phyloP scores from a whole-genome alignment of 2,888 invertebrate species.

The Cataglyphis altisquamis region DNA sequence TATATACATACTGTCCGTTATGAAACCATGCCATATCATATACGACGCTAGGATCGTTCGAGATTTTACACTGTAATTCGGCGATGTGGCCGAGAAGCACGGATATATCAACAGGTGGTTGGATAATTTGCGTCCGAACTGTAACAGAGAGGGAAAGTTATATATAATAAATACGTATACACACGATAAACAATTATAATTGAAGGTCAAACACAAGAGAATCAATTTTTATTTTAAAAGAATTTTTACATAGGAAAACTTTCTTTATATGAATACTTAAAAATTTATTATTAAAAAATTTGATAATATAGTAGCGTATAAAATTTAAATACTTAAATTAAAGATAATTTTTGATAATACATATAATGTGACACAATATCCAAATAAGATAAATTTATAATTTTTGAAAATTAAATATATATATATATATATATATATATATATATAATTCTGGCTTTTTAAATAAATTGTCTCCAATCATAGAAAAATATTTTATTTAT shows the following conservation, averaged over 20 bases:
- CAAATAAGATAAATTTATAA: background rate
- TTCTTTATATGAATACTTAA: background rate
- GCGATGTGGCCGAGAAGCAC: constrained; percentile 97
- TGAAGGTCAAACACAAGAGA: background rate
- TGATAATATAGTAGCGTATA: background rate
- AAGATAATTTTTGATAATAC: background rate
- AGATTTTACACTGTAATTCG: constrained; percentile 97
- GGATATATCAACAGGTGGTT: constrained; percentile 96
- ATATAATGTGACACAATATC: background rate
- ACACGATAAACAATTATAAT: background rate
- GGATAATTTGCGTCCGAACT: constrained; percentile 97
- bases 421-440: no score
- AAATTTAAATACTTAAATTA: background rate
- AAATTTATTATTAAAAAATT: background rate
- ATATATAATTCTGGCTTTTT: background rate
- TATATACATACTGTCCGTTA: constrained; percentile 91
- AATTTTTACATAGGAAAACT: background rate
- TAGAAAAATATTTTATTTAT: constrained; percentile 1
- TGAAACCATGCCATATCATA: constrained; percentile 96
- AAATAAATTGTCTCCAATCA: background rate
- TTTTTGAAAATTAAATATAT: background rate
- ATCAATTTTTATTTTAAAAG: background rate
- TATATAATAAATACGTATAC: background rate
- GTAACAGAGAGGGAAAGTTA: constrained; percentile 73
- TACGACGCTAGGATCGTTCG: constrained; percentile 95